Percentiles rank a stretch among this genome's conserved stretches.
Conservation (phyloP, 2,113 vertebrate species). For the Lucifuga dentata region DNA sequence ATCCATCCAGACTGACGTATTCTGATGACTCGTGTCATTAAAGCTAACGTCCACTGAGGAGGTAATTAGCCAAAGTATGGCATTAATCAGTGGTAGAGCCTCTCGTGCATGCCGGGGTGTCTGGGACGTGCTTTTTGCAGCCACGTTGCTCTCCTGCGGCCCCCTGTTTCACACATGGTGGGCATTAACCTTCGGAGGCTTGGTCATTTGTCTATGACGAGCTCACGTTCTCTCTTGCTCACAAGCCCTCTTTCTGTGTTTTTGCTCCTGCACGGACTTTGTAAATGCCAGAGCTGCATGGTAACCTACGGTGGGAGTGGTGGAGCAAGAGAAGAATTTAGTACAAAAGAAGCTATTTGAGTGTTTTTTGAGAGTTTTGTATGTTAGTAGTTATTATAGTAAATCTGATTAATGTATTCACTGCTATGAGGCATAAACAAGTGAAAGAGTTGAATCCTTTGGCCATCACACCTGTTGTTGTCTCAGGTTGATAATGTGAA, state of each 20-base stretch:
- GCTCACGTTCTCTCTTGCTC: slow-evolving; percentile 54
- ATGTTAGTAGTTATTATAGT: slow-evolving; percentile 4
- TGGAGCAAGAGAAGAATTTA: slow-evolving; percentile 14
- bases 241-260: slow-evolving; percentile 47
- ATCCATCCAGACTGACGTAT: slow-evolving; percentile 79
- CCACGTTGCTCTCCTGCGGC: slow-evolving; percentile 58
- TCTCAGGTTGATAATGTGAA: slow-evolving; percentile 13
- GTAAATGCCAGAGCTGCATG: slow-evolving; percentile 58
- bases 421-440: slow-evolving; percentile 1
- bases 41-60: slow-evolving; percentile 81
- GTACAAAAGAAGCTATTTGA: slow-evolving; percentile 7
- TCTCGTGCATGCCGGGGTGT: slow-evolving; percentile 71
- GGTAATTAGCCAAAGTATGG: slow-evolving; percentile 83
- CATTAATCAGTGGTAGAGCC: slow-evolving; percentile 83
- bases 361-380: background rate
- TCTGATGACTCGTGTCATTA: slow-evolving; percentile 85
- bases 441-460: background rate
- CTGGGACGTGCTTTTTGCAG: slow-evolving; percentile 70
- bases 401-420: slow-evolving; percentile 2
- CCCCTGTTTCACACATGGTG: slow-evolving; percentile 76
- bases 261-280: slow-evolving; percentile 40
- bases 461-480: slow-evolving; percentile 15
- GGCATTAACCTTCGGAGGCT: slow-evolving; percentile 79
- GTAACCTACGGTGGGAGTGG: slow-evolving; percentile 11
- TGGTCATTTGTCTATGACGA: slow-evolving; percentile 78